phyloP scores from a whole-genome alignment of 1,140 invertebrate species.

The Drusus annulatus region DNA sequence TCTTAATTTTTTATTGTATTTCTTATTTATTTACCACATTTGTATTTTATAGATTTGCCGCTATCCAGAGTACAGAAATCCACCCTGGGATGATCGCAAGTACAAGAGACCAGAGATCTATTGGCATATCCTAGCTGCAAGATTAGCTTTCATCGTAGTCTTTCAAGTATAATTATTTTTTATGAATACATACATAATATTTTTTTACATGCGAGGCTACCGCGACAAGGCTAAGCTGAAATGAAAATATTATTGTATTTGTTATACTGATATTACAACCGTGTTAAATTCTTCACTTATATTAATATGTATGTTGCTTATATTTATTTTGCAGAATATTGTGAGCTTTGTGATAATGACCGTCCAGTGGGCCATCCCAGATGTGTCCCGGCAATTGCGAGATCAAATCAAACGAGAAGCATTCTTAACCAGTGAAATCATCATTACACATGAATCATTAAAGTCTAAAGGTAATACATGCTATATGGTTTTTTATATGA shows the following conservation, averaged over 20 bases:
- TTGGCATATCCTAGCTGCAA: constrained; percentile 93
- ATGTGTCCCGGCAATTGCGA: constrained; percentile 80
- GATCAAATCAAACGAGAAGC: constrained; percentile 88
- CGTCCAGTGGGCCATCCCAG: constrained; percentile 87
- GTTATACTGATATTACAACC: too few relatives aligned
- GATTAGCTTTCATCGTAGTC: constrained; percentile 91
- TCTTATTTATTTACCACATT: too few relatives aligned
- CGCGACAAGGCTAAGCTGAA: too few relatives aligned
- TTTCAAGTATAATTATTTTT: constrained; percentile 82
- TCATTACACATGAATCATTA: constrained; percentile 81
- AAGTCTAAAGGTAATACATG: constrained; percentile 1
- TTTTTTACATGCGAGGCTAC: neutral
- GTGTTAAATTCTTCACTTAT: neutral
- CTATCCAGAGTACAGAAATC: constrained; percentile 80
- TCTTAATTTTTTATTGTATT: too few relatives aligned
- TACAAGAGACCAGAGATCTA: constrained; percentile 86
- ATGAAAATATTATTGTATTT: too few relatives aligned
- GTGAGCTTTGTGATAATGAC: constrained; percentile 83
- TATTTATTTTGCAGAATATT: constrained; percentile 77
- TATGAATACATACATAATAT: neutral
- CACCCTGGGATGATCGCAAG: constrained; percentile 72
- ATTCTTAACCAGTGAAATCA: constrained; percentile 88
- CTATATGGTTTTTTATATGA: neutral
- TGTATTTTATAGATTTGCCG: constrained; percentile 81
- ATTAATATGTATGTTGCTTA: neutral